A percentile compares a stretch with the other conserved stretches of the same genome.
Evolutionary conservation across 2,888 invertebrate genomes (phyloP).

Genomic region (Andricus quercusramuli): DNA sequence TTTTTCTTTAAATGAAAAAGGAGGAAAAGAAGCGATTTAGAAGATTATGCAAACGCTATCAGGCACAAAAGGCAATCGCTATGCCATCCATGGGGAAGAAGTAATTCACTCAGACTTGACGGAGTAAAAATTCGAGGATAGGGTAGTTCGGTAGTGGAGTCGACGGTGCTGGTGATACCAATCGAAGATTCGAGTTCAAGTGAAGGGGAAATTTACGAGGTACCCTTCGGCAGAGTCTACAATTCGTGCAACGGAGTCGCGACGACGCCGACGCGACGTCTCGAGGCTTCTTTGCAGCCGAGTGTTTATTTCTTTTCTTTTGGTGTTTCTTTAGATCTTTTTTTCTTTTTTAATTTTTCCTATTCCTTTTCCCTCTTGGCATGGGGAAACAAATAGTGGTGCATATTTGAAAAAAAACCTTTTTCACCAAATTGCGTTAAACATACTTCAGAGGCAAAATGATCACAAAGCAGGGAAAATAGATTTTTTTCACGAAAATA

Average conservation of each 20-base stretch:
- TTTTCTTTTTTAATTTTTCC: slow-evolving; percentile 12
- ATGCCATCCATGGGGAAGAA: slow-evolving; percentile 22
- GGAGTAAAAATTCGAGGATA: slow-evolving; percentile 35
- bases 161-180: slow-evolving; percentile 44
- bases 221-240: slow-evolving; percentile 47
- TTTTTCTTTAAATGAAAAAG: not conserved
- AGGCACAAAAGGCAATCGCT: not conserved
- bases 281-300: slow-evolving; percentile 48
- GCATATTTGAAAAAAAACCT: not conserved
- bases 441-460: no score
- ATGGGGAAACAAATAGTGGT: slow-evolving; percentile 43
- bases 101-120: slow-evolving; percentile 36
- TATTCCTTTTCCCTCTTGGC: slow-evolving; percentile 16
- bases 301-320: slow-evolving; percentile 48
- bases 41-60: slow-evolving; percentile 35
- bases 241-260: slow-evolving; percentile 41
- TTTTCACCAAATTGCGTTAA: not conserved
- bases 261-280: slow-evolving; percentile 51
- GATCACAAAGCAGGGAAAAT: no score
- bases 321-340: slow-evolving; percentile 45
- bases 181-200: slow-evolving; percentile 46
- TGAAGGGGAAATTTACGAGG: slow-evolving; percentile 59
- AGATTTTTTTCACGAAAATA: no score
- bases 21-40: slow-evolving; percentile 10
- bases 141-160: slow-evolving; percentile 7